Evolutionary conservation across 2,113 vertebrate species (phyloP), one percentile per base, ranked within the genome.

Genomic region (Onychostruthus taczanowskii): DNA sequence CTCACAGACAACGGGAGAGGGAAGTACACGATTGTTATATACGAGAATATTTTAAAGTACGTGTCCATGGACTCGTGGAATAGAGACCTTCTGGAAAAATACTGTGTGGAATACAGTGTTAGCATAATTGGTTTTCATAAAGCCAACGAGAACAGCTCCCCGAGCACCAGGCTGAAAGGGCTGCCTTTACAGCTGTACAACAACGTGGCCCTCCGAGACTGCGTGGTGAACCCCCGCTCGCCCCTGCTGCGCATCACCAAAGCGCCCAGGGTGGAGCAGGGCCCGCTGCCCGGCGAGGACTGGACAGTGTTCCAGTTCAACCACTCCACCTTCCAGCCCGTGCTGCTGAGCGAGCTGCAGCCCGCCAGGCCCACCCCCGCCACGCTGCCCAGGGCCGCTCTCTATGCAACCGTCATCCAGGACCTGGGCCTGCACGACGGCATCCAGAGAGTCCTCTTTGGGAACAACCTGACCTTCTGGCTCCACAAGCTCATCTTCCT

Each of bases 121-220:
- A 99, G 99, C 91, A 98, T 99, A 92, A 99, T 99, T 13, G 99
- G 98, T 91, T 99, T 99, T 98, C 99, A 99, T 97, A 99, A 99
- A 97, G 99, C 99, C 96, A 99, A 98, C 7, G 99, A 99, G 96
- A 99, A 99, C 97, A 99, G 98, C 50, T 98, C 98, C 33, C 98
- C 98, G 5, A 97, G 95, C 16, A 97, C 97, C 64, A 98, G 98
- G 44, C 97, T 99, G 63, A 97, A 98, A 95, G 99, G 99, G 80
- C 91, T 99, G 86, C 99, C 99, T 0, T 79, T 99, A 58, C 97
- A 98, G 30, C 98, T 99, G 26, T 97, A 98, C 93, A 99, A 98
- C 94, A 99, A 99, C 23, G 96, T 99, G 83, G 99, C 97, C 16
- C 98, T 99, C 44, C 98, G 98, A 74, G 98, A 99, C 97, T 99